Conservation (phyloP, 2,888 invertebrate genomes). For the Macrosoma leucophasiata region DNA sequence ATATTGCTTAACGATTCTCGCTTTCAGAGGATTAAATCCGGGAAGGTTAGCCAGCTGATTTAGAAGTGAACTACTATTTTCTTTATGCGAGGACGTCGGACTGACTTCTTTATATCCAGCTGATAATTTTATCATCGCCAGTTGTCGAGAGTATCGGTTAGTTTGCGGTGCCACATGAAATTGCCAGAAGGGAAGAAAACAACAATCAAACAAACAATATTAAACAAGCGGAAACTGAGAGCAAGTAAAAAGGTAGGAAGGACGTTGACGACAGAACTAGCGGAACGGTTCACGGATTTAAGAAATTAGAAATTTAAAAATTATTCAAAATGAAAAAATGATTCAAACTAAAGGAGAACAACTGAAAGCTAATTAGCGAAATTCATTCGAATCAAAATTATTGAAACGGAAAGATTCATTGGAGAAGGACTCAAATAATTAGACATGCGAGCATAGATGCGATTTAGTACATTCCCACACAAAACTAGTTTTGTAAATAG, state of each 20-base stretch:
- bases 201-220: conserved; percentile 66
- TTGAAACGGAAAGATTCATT: conserved; percentile 29
- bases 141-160: conserved; percentile 58
- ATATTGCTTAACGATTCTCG: conserved; percentile 82
- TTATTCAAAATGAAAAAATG: conserved; percentile 8
- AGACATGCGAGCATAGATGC: conserved; percentile 56
- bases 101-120: conserved; percentile 73
- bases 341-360: conserved; percentile 3
- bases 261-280: conserved; percentile 8
- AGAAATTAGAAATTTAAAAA: background rate
- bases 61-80: conserved; percentile 81
- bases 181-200: conserved; percentile 74
- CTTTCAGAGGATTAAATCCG: conserved; percentile 81
- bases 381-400: conserved; percentile 26
- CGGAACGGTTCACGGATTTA: background rate
- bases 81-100: conserved; percentile 75
- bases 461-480: conserved; percentile 53
- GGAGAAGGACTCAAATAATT: conserved; percentile 28
- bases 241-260: conserved; percentile 29
- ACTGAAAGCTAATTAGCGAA: conserved; percentile 7
- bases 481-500: conserved; percentile 33
- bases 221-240: conserved; percentile 55
- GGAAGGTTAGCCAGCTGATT: conserved; percentile 81
- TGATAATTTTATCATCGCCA: conserved; percentile 51
- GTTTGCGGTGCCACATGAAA: conserved; percentile 69